Evolutionary conservation across 2,113 vertebrate genomes (phyloP), one percentile per base, ranked within the genome.

Genomic region (Oreocharis arfaki): DNA sequence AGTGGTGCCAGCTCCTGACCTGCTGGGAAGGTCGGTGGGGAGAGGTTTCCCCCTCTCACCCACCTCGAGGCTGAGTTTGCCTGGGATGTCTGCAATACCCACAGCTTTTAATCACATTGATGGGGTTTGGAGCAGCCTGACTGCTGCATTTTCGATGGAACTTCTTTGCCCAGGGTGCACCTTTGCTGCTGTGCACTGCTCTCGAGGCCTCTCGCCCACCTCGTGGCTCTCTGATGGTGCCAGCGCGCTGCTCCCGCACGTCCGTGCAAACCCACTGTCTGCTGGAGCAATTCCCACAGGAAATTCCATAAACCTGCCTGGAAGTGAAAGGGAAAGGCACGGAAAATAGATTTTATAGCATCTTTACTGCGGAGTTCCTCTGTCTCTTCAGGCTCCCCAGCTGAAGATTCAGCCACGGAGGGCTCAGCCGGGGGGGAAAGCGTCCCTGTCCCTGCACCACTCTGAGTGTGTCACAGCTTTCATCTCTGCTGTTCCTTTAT

Each of bases 131-230:
- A 41, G 1, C 26, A 27, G 39, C 1, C 44, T 59, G 49, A 3
- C 9, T 39, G 9, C 26, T 1, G 2, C 17, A 4, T 70, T 85
- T 89, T 5, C 55, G 28, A 0, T 1, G 4, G n/a, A 4, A 24
- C 3, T n/a, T 2, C 23, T 60, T 47, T 35, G 33, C 42, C 11
- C 0, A 11, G 41, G n/a, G 42, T 42, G 35, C 53, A 13, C 13
- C 39, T 57, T 24, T 6, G 11, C 35, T 42, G 42, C 74, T 89
- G 64, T n/a, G 73, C 69, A 10, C 2, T 24, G 50, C 42, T 8
- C 21, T 26, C 22, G 22, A 9, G 41, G 32, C 18, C 65, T 78
- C 63, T 87, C 7, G 0, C 41, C 39, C 5, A 0, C 1, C 67
- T 39, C 17, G 4, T 3, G 44, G 17, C 9, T n/a, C n/a, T n/a